Base-by-base conservation (phyloP, 2,888 invertebrate genomes). In the Drosophila lutescens region DNA sequence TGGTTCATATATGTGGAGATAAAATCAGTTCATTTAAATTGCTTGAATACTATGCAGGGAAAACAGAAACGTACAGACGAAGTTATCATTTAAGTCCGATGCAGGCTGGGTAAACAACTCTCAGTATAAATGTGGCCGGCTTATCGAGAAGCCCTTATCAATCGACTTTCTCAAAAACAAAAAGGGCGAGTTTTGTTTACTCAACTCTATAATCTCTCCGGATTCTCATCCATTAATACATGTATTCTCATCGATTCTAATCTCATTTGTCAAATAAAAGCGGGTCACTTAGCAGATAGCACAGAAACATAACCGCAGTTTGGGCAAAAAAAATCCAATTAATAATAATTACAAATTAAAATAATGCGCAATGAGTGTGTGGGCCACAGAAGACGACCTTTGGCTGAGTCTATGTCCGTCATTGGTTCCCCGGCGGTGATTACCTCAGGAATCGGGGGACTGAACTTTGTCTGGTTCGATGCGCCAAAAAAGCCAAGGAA, bases 141-240 rank as follows among this genome's bases (percentile, higher is more conserved):
- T 88, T 81, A 86, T 88, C 83, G n/a, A 26, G 15, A 15, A 54
- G 38, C 36, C 43, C 53, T 77, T 85, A 85, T 87, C 86, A 66
- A 63, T 12, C 36, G 9, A 38, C 7, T n/a, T 46, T 40, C 20
- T 66, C 10, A 65, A 49, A 23, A 79, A 60, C 44, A 71, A 73
- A 53, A 60, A 55, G 34, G 69, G 53, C 54, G 44, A 41, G 23
- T 44, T 70, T 34, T 59, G 58, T 58, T 36, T 50, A 44, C 23
- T 41, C 41, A 69, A 17, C 36, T 26, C 47, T n/a, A 36, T 54
- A 41, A 59, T 59, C 41, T 38, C n/a, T n/a, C 15, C 23, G 26
- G n/a, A 5, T 17, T 44, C n/a, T 12, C 17, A 20, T n/a, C 32
- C 30, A 56, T 56, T 23, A 4, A n/a, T n/a, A n/a, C n/a, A 13